These are phyloP conservation scores for Emydocephalus ijimae DNA, from an alignment of 2,113 vertebrate genomes.

Conservation along the genomic window DNA sequence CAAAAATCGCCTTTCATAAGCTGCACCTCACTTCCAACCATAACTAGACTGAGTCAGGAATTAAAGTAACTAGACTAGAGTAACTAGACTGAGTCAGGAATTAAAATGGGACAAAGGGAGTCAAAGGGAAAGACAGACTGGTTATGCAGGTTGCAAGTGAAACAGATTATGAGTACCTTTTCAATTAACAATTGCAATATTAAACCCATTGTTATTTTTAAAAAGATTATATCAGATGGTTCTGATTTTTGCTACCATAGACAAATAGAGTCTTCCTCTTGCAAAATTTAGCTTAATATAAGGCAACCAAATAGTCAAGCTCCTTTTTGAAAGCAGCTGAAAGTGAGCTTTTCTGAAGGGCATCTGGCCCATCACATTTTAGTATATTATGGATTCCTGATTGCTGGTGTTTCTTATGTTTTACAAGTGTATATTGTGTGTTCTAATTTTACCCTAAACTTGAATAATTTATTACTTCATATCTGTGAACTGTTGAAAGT, in stretches of 20 bases:
- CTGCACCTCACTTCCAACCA: background rate
- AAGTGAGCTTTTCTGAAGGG: too few species aligned
- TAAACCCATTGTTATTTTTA: background rate
- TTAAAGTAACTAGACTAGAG: background rate
- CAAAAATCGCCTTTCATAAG: background rate
- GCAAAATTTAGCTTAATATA: too few species aligned
- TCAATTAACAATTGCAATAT: background rate
- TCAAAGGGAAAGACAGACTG: background rate
- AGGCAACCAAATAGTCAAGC: too few species aligned
- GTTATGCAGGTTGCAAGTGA: background rate
- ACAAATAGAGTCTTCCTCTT: too few species aligned
- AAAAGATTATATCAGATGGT: background rate
- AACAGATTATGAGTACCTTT: background rate
- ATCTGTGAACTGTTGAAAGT: background rate
- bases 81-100: background rate
- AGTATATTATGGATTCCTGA: background rate
- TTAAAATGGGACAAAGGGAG: background rate
- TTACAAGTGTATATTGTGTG: too few species aligned
- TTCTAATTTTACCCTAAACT: too few species aligned
- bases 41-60: background rate
- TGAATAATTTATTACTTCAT: too few species aligned
- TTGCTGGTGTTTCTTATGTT: too few species aligned
- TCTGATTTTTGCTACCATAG: background rate
- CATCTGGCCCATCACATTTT: too few species aligned
- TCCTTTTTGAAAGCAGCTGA: too few species aligned